Percentiles rank a stretch among this genome's conserved stretches.
Evolutionary conservation across 2,113 vertebrate species (phyloP).

Genomic region (Pelusios castaneus): DNA sequence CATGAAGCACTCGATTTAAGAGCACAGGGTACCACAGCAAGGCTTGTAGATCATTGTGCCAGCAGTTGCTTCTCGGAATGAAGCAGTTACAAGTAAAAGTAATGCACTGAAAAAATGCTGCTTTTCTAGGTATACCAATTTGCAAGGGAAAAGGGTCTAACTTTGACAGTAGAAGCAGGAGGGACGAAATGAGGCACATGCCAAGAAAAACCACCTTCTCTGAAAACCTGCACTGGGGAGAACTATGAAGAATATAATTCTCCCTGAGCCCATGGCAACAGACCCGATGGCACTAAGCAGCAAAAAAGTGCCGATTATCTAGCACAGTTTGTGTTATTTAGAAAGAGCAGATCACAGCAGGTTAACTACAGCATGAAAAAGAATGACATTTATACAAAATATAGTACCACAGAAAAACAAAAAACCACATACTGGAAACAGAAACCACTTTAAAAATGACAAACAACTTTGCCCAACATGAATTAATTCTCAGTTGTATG

Average conservation of each 20-base stretch:
- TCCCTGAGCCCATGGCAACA: constrained; percentile 65
- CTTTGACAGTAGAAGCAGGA: constrained; percentile 16
- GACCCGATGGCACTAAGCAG: constrained; percentile 52
- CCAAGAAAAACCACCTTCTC: constrained; percentile 21
- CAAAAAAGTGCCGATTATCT: constrained; percentile 55
- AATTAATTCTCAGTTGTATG: neutral
- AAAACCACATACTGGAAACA: neutral
- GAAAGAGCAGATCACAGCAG: constrained; percentile 70
- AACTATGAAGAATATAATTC: constrained; percentile 56
- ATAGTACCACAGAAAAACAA: constrained; percentile 42
- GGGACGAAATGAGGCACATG: constrained; percentile 7
- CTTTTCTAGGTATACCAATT: neutral
- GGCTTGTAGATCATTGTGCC: neutral
- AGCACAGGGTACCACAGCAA: neutral
- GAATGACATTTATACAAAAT: constrained; percentile 67
- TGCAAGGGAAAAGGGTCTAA: constrained; percentile 21
- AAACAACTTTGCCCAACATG: neutral
- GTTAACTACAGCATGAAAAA: constrained; percentile 57
- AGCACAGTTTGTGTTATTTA: constrained; percentile 55
- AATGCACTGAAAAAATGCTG: neutral
- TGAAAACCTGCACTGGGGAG: constrained; percentile 42
- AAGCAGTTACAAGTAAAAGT: neutral
- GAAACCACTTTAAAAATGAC: constrained; percentile 5
- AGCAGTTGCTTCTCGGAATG: neutral
- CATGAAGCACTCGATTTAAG: neutral